Evolutionary conservation across 1,140 invertebrate species (phyloP).

Genomic region (Meloidogyne floridensis): DNA sequence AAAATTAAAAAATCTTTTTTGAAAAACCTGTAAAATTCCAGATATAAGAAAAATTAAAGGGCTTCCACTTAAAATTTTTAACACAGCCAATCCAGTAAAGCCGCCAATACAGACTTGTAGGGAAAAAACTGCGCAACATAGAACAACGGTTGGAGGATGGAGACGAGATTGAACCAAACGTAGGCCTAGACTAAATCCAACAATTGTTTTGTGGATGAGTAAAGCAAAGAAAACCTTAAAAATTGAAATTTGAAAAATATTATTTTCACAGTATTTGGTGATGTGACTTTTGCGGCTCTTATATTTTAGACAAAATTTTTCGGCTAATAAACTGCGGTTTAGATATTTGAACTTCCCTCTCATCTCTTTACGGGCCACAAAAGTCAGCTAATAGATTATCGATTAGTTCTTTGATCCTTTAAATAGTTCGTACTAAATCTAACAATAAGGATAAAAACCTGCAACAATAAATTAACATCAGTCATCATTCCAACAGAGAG

Average conservation of each 20-base stretch:
- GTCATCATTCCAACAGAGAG: slow-evolving; percentile 60
- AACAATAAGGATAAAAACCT: slow-evolving; percentile 38
- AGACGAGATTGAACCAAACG: slow-evolving; percentile 74
- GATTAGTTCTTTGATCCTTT: too few relatives aligned
- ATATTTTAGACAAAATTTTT: too few relatives aligned
- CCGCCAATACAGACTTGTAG: slow-evolving; percentile 73
- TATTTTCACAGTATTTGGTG: too few relatives aligned
- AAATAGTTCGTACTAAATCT: not conserved
- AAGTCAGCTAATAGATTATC: too few relatives aligned
- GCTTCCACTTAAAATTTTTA: slow-evolving; percentile 45
- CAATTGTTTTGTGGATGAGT: slow-evolving; percentile 72
- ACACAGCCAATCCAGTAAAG: slow-evolving; percentile 55
- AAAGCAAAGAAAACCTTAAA: slow-evolving; percentile 70
- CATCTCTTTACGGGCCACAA: too few relatives aligned
- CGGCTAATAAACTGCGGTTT: too few relatives aligned
- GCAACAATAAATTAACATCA: slow-evolving; percentile 56
- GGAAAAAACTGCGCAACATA: slow-evolving; percentile 73
- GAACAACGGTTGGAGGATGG: slow-evolving; percentile 70
- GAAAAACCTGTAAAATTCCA: slow-evolving; percentile 51
- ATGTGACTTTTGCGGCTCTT: too few relatives aligned
- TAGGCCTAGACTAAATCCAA: slow-evolving; percentile 73
- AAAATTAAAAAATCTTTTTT: not conserved
- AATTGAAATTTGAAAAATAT: not conserved
- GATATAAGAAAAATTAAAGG: slow-evolving; percentile 43
- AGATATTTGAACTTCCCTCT: too few relatives aligned